Base-by-base conservation (phyloP, 1,140 invertebrate species). In the Bemisia tabaci region DNA sequence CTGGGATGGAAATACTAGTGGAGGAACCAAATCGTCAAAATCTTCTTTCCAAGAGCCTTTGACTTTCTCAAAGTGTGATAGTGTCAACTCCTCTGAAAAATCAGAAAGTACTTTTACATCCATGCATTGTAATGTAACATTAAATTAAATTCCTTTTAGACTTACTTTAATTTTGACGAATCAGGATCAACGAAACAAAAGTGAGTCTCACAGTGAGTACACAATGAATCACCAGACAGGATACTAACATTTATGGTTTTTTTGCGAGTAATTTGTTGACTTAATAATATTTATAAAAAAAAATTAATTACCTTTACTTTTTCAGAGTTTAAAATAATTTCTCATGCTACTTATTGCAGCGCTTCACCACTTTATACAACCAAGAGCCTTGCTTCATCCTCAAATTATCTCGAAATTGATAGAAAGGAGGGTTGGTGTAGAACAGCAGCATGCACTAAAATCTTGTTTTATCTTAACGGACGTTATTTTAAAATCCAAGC, bases 1-100 rank as follows among this genome's bases (percentile, higher is more conserved):
- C 73, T 94, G 87, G 76, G 90, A 88, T 69, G 91, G 87, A 72
- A 93, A 85, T 27, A 97, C 79, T 61, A 93, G 74, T 1, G 86
- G 82, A 64, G 84, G 79, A 17, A 98, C 80, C 76, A 89, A 81
- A 74, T 85, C 86, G 74, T 94, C 88, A 80, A 91, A 97, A 80
- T 94, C 91, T 65, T 90, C 84, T 73, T 94, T 88, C 93, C 93
- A 95, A 69, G 87, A 85, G 67, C 85, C 83, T 68, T 84, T 84
- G 21, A 84, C 81, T 67, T 86, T 84, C 39, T 85, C 79, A 65
- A 85, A 83, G 69, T 83, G 82, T 26, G 86, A 81, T 63, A 93
- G 81, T 26, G 79, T 77, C 39, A 96, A 75, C 79, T 92, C 85
- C 78, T 95, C 93, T 94, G 77, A 71, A 81, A 82, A 71, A 67